These are phyloP conservation scores for Mormyrus lacerda DNA, from an alignment of 2,113 vertebrate genomes.

Conservation along the genomic window DNA sequence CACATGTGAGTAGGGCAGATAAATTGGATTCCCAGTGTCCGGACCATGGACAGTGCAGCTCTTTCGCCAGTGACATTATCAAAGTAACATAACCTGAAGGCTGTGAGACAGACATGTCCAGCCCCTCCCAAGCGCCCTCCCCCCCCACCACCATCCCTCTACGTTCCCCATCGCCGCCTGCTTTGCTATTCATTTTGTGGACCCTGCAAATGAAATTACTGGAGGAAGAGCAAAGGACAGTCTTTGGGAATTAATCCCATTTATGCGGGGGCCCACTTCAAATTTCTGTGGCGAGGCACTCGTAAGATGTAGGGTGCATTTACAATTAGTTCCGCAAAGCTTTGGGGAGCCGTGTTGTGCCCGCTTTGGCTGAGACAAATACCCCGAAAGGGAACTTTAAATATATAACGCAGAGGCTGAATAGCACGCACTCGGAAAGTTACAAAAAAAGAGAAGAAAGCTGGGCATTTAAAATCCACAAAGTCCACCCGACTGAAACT, in stretches of 20 bases:
- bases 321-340: constrained; percentile 53
- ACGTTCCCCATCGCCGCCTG: constrained; percentile 56
- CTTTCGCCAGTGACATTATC: constrained; percentile 60
- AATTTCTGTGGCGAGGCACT: constrained; percentile 53
- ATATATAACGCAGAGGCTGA: neutral
- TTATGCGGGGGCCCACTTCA: constrained; percentile 61
- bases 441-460: neutral
- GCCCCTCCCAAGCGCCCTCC: constrained; percentile 22
- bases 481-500: neutral
- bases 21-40: constrained; percentile 59
- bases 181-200: constrained; percentile 65
- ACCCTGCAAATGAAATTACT: constrained; percentile 68
- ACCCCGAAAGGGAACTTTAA: neutral
- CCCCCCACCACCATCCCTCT: constrained; percentile 44
- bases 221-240: constrained; percentile 67
- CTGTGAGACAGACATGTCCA: constrained; percentile 32
- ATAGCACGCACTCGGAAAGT: neutral
- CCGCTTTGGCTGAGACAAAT: neutral
- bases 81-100: constrained; percentile 66
- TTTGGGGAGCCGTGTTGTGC: constrained; percentile 34
- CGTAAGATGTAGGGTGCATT: constrained; percentile 51
- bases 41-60: constrained; percentile 44
- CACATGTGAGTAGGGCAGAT: constrained; percentile 49
- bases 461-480: neutral
- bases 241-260: constrained; percentile 69